Percentiles rank a stretch among this genome's conserved stretches.
Evolutionary conservation across 2,113 vertebrate species (phyloP).

Genomic region (Lagenorhynchus albirostris): DNA sequence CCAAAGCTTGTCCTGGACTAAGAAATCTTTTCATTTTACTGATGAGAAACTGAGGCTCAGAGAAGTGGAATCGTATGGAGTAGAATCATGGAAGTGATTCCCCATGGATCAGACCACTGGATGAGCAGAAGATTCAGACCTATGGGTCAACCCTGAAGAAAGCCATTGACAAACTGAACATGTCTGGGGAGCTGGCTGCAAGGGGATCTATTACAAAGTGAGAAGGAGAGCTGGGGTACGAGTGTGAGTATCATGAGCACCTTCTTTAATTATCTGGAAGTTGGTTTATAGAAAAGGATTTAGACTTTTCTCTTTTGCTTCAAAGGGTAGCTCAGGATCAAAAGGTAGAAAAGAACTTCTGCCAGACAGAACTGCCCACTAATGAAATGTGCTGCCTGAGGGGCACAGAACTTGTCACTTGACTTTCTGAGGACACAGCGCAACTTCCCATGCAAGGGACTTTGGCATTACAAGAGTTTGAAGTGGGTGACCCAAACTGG

Average conservation of each 20-base stretch:
- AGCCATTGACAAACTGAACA: not conserved
- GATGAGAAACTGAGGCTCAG: not conserved
- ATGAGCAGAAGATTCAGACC: not conserved
- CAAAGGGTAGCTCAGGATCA: not conserved
- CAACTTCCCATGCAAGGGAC: not conserved
- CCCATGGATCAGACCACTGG: too few species aligned
- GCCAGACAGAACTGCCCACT: not conserved
- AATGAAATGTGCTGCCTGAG: not conserved
- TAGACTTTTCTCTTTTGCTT: constrained; percentile 1
- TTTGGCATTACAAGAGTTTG: not conserved
- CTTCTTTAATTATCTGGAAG: not conserved
- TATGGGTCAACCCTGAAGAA: not conserved
- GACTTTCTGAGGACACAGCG: not conserved
- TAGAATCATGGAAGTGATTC: not conserved
- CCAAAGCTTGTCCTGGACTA: not conserved
- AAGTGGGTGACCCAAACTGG: not conserved
- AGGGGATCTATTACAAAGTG: not conserved
- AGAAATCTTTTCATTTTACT: not conserved
- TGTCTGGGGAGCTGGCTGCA: not conserved
- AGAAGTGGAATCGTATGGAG: not conserved
- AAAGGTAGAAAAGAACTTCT: constrained; percentile 5
- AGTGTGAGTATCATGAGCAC: not conserved
- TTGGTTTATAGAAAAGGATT: not conserved
- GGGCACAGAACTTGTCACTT: not conserved
- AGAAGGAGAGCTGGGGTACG: not conserved